Base-by-base conservation (phyloP, 2,888 invertebrate species). In the Alloplasta piceator region DNA sequence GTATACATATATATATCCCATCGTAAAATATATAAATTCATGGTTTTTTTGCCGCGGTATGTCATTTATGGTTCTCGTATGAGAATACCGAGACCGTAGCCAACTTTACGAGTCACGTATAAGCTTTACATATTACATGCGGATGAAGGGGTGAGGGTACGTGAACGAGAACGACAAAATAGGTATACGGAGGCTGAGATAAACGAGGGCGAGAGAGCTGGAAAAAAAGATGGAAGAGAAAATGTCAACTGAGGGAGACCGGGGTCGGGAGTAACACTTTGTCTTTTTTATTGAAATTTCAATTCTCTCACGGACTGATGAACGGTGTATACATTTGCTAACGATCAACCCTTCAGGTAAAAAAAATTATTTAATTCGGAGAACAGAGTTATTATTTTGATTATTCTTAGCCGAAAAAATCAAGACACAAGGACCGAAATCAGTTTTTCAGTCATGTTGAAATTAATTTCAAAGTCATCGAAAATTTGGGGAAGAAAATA, bases 101-200 rank as follows among this genome's bases (percentile, higher is more conserved):
- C 75, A 52, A 76, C 71, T 83, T 82, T 82, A 82, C 75, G 82
- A 85, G 83, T 83, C 82, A 86, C 87, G 84, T 86, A 48, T 46
- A 86, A 87, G 80, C 85, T 85, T 85, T 86, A 86, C 87, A 84
- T 84, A 86, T 86, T 86, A 84, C 83, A 82, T 83, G 75, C 52
- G 50, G 5, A 48, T 10, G 46, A 63, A 63, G 63, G 63, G 63
- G 48, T 63, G n/a, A 26, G 3, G 73, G 77, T 83, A 84, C 84
- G 85, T 86, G 85, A 84, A 82, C 76, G 80, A 79, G 78, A 77
- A 76, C 82, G 80, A 82, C 78, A 67, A 58, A 70, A 38, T 60
- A 56, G 56, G 78, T 78, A 72, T 52, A 10, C 74, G 38, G 68
- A 48, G 63, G 56, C 67, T 72, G 48, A 74, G 80, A 55, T 70